These are phyloP conservation scores for Malacoraja senta DNA, from an alignment of 2,797 vertebrate genomes.

Conservation along the genomic window DNA sequence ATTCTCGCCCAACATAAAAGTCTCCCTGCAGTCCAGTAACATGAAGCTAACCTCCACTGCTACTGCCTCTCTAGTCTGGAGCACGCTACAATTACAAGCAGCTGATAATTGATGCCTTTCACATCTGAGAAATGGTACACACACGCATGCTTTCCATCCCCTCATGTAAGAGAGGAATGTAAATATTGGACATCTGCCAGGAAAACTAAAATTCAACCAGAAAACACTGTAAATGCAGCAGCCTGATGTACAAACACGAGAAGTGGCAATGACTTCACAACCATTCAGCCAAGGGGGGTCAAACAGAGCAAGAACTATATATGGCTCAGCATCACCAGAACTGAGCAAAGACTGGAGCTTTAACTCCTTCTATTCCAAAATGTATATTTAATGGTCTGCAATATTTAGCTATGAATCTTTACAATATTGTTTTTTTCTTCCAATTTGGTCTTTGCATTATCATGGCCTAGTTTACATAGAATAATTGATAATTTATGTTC, in stretches of 20 bases:
- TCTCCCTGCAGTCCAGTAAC: neutral
- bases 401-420: neutral
- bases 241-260: neutral
- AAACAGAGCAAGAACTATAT: neutral
- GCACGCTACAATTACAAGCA: conserved; percentile 14
- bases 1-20: no score
- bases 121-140: conserved; percentile 11
- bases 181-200: conserved; percentile 28
- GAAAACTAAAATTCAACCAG: conserved; percentile 17
- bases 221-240: neutral
- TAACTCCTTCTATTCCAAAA: neutral
- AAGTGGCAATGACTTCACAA: conserved; percentile 4
- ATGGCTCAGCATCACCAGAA: neutral
- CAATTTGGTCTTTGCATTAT: neutral
- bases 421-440: neutral
- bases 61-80: neutral
- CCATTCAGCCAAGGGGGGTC: neutral
- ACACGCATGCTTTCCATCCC: neutral
- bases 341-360: neutral
- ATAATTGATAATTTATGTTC: no score
- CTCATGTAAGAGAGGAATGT: conserved; percentile 28
- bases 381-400: neutral
- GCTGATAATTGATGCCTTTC: conserved; percentile 36
- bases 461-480: no score
- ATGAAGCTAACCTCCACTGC: neutral